phyloP scores from a whole-genome alignment of 2,113 vertebrate genomes.

The Tachysurus vachellii region DNA sequence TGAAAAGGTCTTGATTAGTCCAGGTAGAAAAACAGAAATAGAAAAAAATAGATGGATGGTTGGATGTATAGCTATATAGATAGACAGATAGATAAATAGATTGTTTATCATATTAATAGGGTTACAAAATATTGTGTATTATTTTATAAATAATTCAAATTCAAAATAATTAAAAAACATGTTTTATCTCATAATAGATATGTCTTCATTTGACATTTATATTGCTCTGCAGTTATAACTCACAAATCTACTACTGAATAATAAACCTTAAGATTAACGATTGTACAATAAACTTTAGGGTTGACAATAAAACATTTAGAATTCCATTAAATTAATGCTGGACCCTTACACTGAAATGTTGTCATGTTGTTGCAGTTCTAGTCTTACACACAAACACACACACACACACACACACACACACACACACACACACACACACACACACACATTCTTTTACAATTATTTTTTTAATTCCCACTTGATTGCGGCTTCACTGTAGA shows the following conservation, averaged over 20 bases:
- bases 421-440: slow-evolving; percentile 6
- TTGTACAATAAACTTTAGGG: neutral
- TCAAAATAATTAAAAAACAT: neutral
- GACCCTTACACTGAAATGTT: neutral
- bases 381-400: neutral
- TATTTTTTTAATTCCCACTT: neutral
- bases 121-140: neutral
- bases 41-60: no score
- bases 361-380: neutral
- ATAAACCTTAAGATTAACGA: neutral
- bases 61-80: neutral
- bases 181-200: neutral
- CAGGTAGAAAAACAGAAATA: no score
- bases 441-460: neutral
- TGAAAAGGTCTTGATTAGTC: no score
- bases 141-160: neutral
- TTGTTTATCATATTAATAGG: neutral
- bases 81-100: neutral
- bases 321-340: neutral
- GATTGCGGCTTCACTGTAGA: slow-evolving; percentile 26
- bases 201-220: neutral
- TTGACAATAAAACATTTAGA: neutral
- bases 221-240: neutral
- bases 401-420: neutral
- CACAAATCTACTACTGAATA: neutral